phyloP scores from a whole-genome alignment of 2,113 vertebrate genomes.

The Centropus unirufus region DNA sequence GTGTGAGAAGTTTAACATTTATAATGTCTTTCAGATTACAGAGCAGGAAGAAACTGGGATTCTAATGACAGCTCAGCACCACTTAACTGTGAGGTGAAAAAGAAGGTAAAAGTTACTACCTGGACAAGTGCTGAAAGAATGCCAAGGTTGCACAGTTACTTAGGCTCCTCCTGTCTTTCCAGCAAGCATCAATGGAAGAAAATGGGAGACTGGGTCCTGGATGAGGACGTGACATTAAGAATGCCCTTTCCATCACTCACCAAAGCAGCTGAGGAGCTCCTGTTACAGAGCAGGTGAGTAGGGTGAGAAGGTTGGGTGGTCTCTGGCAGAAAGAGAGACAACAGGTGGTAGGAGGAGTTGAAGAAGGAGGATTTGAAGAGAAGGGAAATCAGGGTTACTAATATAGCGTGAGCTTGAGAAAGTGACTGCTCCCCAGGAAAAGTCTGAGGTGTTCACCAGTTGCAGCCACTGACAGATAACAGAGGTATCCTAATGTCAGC shows the following conservation, averaged over 20 bases:
- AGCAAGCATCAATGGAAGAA: neutral
- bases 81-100: neutral
- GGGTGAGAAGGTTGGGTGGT: neutral
- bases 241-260: slow-evolving; percentile 24
- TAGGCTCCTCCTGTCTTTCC: neutral
- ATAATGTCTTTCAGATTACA: neutral
- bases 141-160: neutral
- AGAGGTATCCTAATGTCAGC: neutral
- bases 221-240: neutral
- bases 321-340: neutral
- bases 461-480: neutral
- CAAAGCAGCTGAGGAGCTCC: slow-evolving; percentile 34
- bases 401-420: neutral
- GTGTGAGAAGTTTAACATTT: neutral
- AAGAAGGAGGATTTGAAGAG: neutral
- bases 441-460: neutral
- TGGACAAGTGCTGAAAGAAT: neutral
- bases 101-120: neutral
- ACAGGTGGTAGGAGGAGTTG: neutral
- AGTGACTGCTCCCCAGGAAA: neutral
- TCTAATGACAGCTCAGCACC: neutral
- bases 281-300: slow-evolving; percentile 40
- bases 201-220: neutral
- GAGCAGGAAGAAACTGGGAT: neutral
- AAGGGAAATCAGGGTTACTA: neutral